These are phyloP conservation scores for Thomomys bottae DNA, from an alignment of 2,113 vertebrate species.

Conservation along the genomic window DNA sequence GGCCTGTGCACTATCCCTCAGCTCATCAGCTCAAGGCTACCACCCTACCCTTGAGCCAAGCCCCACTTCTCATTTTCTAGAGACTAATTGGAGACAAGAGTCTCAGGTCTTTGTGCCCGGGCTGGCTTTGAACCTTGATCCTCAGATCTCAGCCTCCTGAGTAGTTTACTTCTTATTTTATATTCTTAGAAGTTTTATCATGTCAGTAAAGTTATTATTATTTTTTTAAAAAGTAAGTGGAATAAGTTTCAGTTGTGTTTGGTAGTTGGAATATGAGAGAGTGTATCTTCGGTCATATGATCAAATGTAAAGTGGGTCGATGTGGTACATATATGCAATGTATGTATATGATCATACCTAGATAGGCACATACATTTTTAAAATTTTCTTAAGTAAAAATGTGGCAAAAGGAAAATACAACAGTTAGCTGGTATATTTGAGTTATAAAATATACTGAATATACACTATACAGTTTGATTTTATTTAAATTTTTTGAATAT, in stretches of 20 bases:
- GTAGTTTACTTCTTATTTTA: constrained; percentile 49
- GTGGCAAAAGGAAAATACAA: constrained; percentile 8
- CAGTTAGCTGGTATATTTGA: neutral
- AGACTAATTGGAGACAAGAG: no score
- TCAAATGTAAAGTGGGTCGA: neutral
- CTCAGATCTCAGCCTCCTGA: no score
- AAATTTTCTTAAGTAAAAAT: no score
- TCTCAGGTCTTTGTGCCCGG: no score
- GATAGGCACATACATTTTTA: no score
- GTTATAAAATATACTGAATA: neutral
- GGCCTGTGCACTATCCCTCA: no score
- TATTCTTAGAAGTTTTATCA: neutral
- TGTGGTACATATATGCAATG: no score
- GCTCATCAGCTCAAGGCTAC: no score
- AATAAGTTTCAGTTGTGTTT: constrained; percentile 34
- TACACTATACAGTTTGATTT: neutral
- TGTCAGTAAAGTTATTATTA: neutral
- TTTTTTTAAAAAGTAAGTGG: neutral
- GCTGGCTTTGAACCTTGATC: no score
- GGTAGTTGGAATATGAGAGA: neutral
- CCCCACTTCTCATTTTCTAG: no score
- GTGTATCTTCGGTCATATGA: neutral
- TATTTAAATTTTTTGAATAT: constrained; percentile 29
- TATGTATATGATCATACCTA: no score
- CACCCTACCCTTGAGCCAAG: no score